Evolutionary conservation across 2,113 vertebrate genomes (phyloP), one percentile per base, ranked within the genome.

Genomic region (Rhodinocichla rosea): DNA sequence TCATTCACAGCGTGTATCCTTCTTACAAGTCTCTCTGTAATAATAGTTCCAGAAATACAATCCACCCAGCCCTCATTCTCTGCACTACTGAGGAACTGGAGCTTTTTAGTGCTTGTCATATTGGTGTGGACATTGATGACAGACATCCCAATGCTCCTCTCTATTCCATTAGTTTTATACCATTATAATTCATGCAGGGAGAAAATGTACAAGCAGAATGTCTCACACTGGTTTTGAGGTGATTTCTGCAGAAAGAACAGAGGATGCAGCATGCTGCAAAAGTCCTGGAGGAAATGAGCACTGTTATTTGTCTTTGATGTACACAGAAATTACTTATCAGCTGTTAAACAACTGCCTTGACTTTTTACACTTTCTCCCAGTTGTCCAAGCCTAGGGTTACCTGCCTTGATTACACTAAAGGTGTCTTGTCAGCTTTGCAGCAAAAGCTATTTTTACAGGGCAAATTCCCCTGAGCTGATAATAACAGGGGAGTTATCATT

Each of bases 41-140:
- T 95, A 97, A 97, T 94, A 95, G 91, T 69, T 87, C 77, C 91
- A 95, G 89, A 95, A 95, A 94, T 95, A 95, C 94, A 92, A 94
- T 62, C 65, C 83, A 89, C 81, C 83, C 81, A 87, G 81, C 1
- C 11, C 63, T 94, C 9, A 3, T 95, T 94, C 87, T 84, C 83
- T 92, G 30, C 70, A 42, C 89, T 82, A 40, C 83, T 94, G 91
- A 95, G 84, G 91, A 79, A 49, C 4, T 37, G 81, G 26, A 4
- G 14, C 91, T 92, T 95, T 95, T 89, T 65, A 84, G 65, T 82
- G 44, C 49, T 81, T 76, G 40, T 76, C 81, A 33, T 92, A 87
- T 45, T 62, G 69, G 26, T 53, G 24, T 14, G 81, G 69, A 86
- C 87, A 75, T 27, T 82, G 87, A 87, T 87, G 64, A 37, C 89